These are phyloP conservation scores for Thymelicus acteon DNA, from an alignment of 2,888 invertebrate genomes.

Conservation along the genomic window DNA sequence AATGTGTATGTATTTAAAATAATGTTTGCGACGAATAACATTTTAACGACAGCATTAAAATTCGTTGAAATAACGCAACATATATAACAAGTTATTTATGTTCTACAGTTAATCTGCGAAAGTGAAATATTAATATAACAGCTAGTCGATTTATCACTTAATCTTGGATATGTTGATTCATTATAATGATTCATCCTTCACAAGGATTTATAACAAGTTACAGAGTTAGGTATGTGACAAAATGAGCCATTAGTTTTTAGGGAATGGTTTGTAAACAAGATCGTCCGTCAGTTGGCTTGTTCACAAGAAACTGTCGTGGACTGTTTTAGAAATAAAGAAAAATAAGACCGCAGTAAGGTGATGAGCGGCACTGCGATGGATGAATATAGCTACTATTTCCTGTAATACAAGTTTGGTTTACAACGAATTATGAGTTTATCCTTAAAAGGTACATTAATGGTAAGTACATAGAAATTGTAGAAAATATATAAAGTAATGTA, in stretches of 20 bases:
- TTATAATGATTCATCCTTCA: slow-evolving; percentile 65
- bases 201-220: slow-evolving; percentile 42
- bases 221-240: slow-evolving; percentile 64
- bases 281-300: slow-evolving; percentile 57
- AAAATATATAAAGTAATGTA: too few relatives aligned
- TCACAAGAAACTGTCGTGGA: slow-evolving; percentile 47
- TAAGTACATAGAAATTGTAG: too few relatives aligned
- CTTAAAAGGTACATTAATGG: too few relatives aligned
- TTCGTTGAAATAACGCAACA: slow-evolving; percentile 46
- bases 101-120: slow-evolving; percentile 66
- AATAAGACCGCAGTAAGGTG: slow-evolving; percentile 14
- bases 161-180: slow-evolving; percentile 70
- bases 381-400: neutral
- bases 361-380: neutral
- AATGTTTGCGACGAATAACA: slow-evolving; percentile 42
- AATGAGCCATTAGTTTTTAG: slow-evolving; percentile 70
- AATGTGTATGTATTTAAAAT: slow-evolving; percentile 23
- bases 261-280: slow-evolving; percentile 67
- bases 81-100: slow-evolving; percentile 58
- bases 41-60: slow-evolving; percentile 47
- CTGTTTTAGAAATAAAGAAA: slow-evolving; percentile 41
- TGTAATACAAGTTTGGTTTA: neutral
- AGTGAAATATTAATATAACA: slow-evolving; percentile 70
- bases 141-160: slow-evolving; percentile 70
- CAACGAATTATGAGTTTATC: too few relatives aligned